Conservation (phyloP, 2,888 invertebrate species). For the Chloroclysta siterata region DNA sequence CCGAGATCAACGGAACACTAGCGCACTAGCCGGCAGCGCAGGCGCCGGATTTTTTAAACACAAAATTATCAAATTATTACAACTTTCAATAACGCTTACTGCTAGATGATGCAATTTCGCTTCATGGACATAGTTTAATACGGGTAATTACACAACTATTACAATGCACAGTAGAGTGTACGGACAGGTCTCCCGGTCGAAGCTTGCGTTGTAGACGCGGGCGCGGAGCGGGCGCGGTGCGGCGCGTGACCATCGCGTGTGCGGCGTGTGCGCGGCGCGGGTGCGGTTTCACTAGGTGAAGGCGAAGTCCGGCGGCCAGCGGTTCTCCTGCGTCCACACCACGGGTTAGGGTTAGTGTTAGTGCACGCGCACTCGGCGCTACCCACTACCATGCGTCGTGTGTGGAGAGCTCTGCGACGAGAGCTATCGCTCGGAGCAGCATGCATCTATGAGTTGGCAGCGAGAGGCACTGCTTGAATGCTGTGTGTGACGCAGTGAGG, state of each 20-base stretch:
- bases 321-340: constrained; percentile 73
- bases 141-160: constrained; percentile 2
- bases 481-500: too few species aligned
- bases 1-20: too few species aligned
- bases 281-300: constrained; percentile 69
- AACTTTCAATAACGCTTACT: too few species aligned
- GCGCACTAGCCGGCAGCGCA: too few species aligned
- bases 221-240: constrained; percentile 2
- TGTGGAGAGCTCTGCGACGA: too few species aligned
- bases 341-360: constrained; percentile 54
- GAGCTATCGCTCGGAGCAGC: too few species aligned
- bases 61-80: too few species aligned
- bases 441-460: too few species aligned
- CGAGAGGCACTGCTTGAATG: too few species aligned
- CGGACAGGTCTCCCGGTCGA: constrained; percentile 1
- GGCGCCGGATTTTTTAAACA: too few species aligned
- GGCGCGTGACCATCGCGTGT: constrained; percentile 5
- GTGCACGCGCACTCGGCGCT: constrained; percentile 6
- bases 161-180: constrained; percentile 34
- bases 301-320: constrained; percentile 79
- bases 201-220: not conserved
- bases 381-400: constrained; percentile 1
- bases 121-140: too few species aligned
- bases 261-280: constrained; percentile 31
- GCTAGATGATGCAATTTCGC: too few species aligned